These are phyloP conservation scores for Drosophila teissieri DNA, from an alignment of 1,140 invertebrate genomes.

Conservation along the genomic window DNA sequence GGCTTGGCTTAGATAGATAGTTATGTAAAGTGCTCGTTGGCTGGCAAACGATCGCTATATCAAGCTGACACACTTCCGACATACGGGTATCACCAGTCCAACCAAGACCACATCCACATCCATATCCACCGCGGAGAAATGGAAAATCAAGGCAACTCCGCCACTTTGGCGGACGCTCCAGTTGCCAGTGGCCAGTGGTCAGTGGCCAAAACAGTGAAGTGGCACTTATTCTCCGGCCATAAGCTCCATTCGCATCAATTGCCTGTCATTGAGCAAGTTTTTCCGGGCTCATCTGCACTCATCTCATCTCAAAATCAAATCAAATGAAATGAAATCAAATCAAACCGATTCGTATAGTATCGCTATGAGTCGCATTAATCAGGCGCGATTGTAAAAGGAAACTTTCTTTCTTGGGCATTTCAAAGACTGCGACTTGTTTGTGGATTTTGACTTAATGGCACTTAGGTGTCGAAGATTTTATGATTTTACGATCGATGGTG, in stretches of 20 bases:
- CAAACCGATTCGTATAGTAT: constrained; percentile 31
- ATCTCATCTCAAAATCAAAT: constrained; percentile 63
- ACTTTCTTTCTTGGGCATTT: constrained; percentile 59
- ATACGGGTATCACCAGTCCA: constrained; percentile 15
- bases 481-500: constrained; percentile 36
- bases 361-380: constrained; percentile 49
- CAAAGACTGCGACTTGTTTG: constrained; percentile 38
- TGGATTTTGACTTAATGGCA: constrained; percentile 45
- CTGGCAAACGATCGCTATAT: constrained; percentile 17
- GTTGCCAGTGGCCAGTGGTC: constrained; percentile 28
- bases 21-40: constrained; percentile 46
- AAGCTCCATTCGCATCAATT: constrained; percentile 65
- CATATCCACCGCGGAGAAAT: constrained; percentile 50
- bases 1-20: constrained; percentile 57
- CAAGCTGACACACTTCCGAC: constrained; percentile 75
- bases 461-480: constrained; percentile 66
- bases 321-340: constrained; percentile 56
- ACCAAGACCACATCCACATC: constrained; percentile 49
- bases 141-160: constrained; percentile 45
- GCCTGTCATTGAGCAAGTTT: constrained; percentile 60
- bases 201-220: constrained; percentile 41
- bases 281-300: constrained; percentile 54
- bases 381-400: constrained; percentile 65
- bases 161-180: constrained; percentile 19
- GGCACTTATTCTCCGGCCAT: constrained; percentile 43